A percentile compares a stretch with the other conserved stretches of the same genome.
Conservation (phyloP, 2,797 vertebrate genomes). For the Spizella passerina region DNA sequence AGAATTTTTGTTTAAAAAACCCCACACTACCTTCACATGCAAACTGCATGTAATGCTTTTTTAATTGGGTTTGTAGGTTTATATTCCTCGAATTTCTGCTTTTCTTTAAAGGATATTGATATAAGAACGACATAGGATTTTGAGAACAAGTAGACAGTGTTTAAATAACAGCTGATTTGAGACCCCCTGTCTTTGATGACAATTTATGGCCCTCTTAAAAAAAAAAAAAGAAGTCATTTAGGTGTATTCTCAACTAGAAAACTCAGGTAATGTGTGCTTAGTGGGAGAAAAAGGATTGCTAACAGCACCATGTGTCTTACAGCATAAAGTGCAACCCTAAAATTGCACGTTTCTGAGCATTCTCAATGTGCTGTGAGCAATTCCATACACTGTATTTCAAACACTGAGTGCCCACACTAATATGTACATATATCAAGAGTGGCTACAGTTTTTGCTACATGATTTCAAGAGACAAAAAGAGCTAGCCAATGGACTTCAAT, state of each 20-base stretch:
- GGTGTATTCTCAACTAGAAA: constrained; percentile 29
- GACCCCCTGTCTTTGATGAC: background rate
- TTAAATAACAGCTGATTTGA: constrained; percentile 24
- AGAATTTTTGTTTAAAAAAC: background rate
- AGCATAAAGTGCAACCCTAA: constrained; percentile 17
- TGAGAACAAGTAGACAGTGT: background rate
- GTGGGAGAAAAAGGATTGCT: background rate
- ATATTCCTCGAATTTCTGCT: background rate
- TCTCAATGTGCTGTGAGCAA: constrained; percentile 29
- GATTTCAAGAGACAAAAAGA: constrained; percentile 12
- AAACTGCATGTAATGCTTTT: background rate
- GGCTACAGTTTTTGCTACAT: background rate
- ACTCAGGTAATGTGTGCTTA: constrained; percentile 11
- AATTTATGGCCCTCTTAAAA: constrained; percentile 7
- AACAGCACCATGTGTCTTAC: background rate
- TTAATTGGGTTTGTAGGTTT: background rate
- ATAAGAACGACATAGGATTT: background rate
- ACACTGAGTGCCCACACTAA: background rate
- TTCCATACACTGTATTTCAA: constrained; percentile 30
- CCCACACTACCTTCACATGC: background rate
- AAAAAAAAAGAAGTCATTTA: constrained; percentile 20
- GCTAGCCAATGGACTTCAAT: background rate
- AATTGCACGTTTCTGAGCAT: constrained; percentile 10
- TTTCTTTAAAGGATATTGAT: background rate
- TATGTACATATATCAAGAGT: background rate